phyloP scores from a whole-genome alignment of 2,797 vertebrate species.

The Xerus rutilus region DNA sequence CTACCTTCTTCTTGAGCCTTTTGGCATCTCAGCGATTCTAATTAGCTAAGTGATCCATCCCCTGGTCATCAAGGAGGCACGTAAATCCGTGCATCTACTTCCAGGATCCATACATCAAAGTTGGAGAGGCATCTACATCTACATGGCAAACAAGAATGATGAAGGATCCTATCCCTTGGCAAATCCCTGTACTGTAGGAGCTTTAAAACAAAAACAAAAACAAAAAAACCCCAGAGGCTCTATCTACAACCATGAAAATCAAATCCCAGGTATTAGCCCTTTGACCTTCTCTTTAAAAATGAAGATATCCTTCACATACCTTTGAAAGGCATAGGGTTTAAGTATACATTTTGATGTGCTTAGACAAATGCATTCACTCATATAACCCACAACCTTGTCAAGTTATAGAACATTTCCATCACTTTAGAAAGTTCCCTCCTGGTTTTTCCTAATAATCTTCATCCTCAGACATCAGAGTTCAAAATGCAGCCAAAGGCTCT shows the following conservation, averaged over 20 bases:
- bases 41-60: not conserved
- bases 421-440: not conserved
- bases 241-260: not conserved
- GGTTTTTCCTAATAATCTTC: not conserved
- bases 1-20: not conserved
- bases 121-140: not conserved
- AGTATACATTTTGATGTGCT: not conserved
- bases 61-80: not conserved
- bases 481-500: not conserved
- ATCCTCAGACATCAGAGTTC: not conserved
- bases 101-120: not conserved
- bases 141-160: not conserved
- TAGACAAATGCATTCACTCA: not conserved
- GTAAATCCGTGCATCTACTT: not conserved
- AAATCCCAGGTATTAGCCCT: not conserved
- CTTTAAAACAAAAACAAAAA: not conserved
- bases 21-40: not conserved
- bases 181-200: not conserved
- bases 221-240: not conserved
- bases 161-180: not conserved
- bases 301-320: not conserved
- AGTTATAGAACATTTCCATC: not conserved
- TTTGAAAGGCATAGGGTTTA: not conserved
- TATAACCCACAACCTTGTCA: not conserved
- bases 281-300: conserved; percentile 9